Evolutionary conservation across 1,140 invertebrate species (phyloP), one percentile per base, ranked within the genome.

Genomic region (Asbolus verrucosus): DNA sequence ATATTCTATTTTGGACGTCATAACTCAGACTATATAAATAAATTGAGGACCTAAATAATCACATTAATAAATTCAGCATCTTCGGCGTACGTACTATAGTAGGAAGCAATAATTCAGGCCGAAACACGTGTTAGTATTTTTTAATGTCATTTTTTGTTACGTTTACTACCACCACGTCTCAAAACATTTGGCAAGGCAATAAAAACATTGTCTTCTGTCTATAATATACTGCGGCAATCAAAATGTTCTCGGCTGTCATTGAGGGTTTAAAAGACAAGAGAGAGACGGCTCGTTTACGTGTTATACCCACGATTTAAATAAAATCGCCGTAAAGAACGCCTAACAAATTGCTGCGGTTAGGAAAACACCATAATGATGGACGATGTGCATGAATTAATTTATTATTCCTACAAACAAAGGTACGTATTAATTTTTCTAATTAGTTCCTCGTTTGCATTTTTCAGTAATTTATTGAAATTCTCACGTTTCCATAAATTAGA

Each of bases 41-140:
- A 63, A 63, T 63, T 63, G 61, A 63, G 36, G 21, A 63, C 61
- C 33, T 63, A 63, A 63, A 63, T 63, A 41, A 63, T 63, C 61
- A 41, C 61, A 63, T 63, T 63, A 63, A 63, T 63, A 63, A 63
- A 63, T 41, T 63, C 61, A 16, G 33, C 16, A 31, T 24, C 61
- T 63, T 39, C 33, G 16, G 9, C 19, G 21, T 30, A 38, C 36
- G 33, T 27, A 54, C 46, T 54, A 54, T 30, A 54, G 13, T 54
- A 16, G 46, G 46, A 54, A 39, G 36, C 36, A 13, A 63, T 63
- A 63, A 63, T 63, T 63, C 61, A 63, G 13, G 4, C 9, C 19
- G 41, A 59, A 63, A 63, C 61, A 63, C 61, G 61, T 63, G 61
- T 63, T 63, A 11, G n/a, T 8, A 4, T 41, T 63, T 63, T 63